phyloP scores from a whole-genome alignment of 2,888 invertebrate genomes.

The Diaprepes abbreviatus region DNA sequence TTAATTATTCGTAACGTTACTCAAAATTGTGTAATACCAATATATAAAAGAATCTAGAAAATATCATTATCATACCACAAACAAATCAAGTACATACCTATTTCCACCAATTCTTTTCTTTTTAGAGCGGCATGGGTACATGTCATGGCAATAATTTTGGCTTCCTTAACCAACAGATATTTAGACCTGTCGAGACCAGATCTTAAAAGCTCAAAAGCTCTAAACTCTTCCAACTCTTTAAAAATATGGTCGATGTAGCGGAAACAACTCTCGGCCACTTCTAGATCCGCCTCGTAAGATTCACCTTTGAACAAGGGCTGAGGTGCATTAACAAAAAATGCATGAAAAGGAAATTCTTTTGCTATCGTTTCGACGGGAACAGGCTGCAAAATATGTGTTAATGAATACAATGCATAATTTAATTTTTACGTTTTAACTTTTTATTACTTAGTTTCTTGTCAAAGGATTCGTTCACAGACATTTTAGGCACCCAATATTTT shows the following conservation, averaged over 20 bases:
- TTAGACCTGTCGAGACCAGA: slow-evolving; percentile 96
- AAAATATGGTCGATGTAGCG: slow-evolving; percentile 96
- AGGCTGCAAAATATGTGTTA: slow-evolving; percentile 40
- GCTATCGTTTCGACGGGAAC: slow-evolving; percentile 72
- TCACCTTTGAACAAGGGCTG: slow-evolving; percentile 90
- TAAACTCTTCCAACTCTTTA: slow-evolving; percentile 96
- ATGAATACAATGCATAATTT: no score
- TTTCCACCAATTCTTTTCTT: slow-evolving; percentile 93
- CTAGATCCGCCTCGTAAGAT: slow-evolving; percentile 85
- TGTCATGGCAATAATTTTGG: slow-evolving; percentile 99
- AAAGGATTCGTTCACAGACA: no score
- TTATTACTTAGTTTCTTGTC: no score
- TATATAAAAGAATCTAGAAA: no score
- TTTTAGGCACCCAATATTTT: no score
- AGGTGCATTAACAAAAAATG: slow-evolving; percentile 94
- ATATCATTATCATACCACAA: no score
- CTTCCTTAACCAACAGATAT: slow-evolving; percentile 97
- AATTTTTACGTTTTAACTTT: no score
- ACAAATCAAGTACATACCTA: no score
- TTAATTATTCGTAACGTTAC: no score
- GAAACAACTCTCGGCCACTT: slow-evolving; percentile 93
- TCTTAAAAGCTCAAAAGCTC: slow-evolving; percentile 96
- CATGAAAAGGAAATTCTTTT: slow-evolving; percentile 92
- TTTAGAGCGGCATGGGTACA: slow-evolving; percentile 99
- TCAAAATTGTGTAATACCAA: no score